Percentiles rank a stretch among this genome's conserved stretches.
Conservation (phyloP, 2,113 vertebrate species). For the Pica pica region DNA sequence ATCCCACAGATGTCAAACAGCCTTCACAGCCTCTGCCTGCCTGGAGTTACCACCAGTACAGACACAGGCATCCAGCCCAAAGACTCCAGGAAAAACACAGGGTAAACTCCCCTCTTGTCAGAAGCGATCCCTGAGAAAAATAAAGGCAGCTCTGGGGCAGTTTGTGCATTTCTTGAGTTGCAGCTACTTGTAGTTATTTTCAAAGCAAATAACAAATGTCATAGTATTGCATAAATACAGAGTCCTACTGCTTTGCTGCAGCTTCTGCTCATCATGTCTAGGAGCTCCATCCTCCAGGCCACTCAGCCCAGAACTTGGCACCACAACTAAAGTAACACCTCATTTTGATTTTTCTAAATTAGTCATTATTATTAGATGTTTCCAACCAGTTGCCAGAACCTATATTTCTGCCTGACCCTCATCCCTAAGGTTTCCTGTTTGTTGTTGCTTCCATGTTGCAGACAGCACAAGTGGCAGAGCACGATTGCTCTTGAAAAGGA, state of each 20-base stretch:
- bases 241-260: neutral
- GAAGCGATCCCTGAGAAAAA: neutral
- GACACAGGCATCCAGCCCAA: neutral
- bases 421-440: neutral
- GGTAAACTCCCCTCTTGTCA: neutral
- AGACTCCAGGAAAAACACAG: neutral
- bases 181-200: neutral
- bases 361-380: neutral
- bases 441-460: neutral
- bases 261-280: neutral
- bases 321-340: neutral
- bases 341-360: neutral
- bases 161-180: neutral
- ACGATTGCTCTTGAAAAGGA: neutral
- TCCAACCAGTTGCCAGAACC: neutral
- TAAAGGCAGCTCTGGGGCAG: neutral
- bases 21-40: neutral
- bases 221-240: neutral
- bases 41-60: neutral
- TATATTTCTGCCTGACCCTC: neutral
- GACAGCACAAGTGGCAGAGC: neutral
- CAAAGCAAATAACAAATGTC: neutral
- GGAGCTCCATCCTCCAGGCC: neutral
- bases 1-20: neutral
- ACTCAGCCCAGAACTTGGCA: neutral